Conservation (phyloP, 2,113 vertebrate species). For the Gila orcuttii region DNA sequence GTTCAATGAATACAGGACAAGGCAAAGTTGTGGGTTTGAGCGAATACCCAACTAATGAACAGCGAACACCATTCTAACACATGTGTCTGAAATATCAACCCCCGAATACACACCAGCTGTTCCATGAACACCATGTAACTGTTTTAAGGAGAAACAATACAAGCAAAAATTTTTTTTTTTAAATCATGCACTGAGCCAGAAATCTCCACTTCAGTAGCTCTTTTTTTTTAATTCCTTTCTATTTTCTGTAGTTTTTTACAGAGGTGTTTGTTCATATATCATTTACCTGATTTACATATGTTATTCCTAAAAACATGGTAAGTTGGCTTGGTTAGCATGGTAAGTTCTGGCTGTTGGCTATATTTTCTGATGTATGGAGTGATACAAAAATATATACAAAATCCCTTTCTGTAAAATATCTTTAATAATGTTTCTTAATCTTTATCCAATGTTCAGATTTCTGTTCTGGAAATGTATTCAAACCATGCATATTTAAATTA, state of each 20-base stretch:
- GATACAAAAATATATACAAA: not conserved
- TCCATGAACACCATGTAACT: not conserved
- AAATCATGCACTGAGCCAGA: not conserved
- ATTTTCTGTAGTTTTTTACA: not conserved
- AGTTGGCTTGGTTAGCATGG: too few relatives aligned
- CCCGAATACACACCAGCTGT: not conserved
- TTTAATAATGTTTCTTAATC: not conserved
- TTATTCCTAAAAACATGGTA: not conserved
- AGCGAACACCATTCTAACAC: not conserved
- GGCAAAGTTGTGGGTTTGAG: not conserved
- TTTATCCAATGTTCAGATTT: not conserved
- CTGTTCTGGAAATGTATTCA: not conserved
- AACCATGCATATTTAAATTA: not conserved
- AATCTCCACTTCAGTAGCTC: not conserved
- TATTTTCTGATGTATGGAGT: not conserved
- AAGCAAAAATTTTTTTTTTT: not conserved
- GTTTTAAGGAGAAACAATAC: not conserved
- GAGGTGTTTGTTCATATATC: not conserved
- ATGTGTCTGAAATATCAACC: not conserved
- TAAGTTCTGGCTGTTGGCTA: not conserved
- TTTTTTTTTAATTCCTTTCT: not conserved
- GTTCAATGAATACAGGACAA: not conserved
- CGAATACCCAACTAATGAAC: conserved; percentile 4
- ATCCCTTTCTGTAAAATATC: not conserved
- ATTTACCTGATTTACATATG: not conserved